Conservation (phyloP, 2,797 vertebrate species). For the Protonibea diacanthus region DNA sequence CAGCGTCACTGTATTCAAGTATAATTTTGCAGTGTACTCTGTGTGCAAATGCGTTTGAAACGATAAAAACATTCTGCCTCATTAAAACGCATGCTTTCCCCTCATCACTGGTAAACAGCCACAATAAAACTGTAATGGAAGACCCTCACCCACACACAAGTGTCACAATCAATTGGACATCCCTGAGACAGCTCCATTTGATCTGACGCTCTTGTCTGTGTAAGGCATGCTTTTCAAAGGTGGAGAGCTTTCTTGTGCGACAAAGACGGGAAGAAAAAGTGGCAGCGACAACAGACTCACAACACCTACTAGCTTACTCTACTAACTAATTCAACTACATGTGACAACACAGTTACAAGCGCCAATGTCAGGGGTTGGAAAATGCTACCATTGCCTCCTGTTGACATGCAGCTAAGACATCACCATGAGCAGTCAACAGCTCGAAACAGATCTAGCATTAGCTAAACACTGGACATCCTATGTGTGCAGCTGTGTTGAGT, state of each 20-base stretch:
- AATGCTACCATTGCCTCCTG: conserved; percentile 68
- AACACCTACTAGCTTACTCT: conserved; percentile 76
- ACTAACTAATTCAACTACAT: conserved; percentile 75
- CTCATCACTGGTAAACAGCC: conserved; percentile 51
- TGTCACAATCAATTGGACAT: conserved; percentile 84
- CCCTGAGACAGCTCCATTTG: conserved; percentile 84
- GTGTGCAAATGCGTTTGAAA: conserved; percentile 78
- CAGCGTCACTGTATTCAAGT: conserved; percentile 76
- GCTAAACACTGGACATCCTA: conserved; percentile 63
- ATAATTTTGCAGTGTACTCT: conserved; percentile 67
- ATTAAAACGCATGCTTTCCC: conserved; percentile 67
- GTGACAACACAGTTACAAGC: conserved; percentile 82
- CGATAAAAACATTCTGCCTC: conserved; percentile 69
- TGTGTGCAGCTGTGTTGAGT: conserved; percentile 49
- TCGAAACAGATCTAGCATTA: conserved; percentile 59
- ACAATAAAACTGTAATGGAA: conserved; percentile 76
- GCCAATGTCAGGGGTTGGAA: conserved; percentile 65
- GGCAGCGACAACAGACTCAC: conserved; percentile 76
- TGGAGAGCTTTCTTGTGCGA: conserved; percentile 52
- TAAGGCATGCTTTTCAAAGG: conserved; percentile 77
- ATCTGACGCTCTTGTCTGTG: conserved; percentile 73
- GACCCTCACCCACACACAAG: conserved; percentile 78
- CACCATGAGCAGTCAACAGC: conserved; percentile 60
- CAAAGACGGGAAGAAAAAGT: conserved; percentile 40
- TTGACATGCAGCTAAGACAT: conserved; percentile 84